Conservation (phyloP, 2,797 vertebrate genomes). For the Gobionotothen gibberifrons region DNA sequence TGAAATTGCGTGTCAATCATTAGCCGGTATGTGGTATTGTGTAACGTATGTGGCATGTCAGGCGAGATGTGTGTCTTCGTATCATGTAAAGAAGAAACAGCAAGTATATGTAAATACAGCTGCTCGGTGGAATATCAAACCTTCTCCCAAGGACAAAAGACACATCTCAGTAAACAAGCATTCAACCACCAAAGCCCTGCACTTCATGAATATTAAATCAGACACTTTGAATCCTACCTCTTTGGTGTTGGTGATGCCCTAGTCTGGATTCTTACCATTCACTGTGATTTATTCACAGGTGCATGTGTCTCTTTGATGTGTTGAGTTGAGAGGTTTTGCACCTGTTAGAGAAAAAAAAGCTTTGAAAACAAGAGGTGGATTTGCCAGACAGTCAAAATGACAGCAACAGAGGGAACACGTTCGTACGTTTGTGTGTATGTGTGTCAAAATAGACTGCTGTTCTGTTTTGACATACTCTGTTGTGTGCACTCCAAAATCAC, state of each 20-base stretch:
- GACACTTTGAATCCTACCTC: constrained; percentile 79
- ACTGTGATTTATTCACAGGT: constrained; percentile 83
- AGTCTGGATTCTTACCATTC: constrained; percentile 76
- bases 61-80: constrained; percentile 14
- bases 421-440: constrained; percentile 35
- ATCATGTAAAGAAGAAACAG: constrained; percentile 39
- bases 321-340: constrained; percentile 80
- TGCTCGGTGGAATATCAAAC: constrained; percentile 74
- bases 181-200: constrained; percentile 77
- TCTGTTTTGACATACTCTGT: constrained; percentile 59
- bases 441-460: constrained; percentile 41
- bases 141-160: constrained; percentile 80
- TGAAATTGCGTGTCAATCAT: constrained; percentile 42
- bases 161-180: constrained; percentile 79
- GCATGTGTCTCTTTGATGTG: constrained; percentile 81
- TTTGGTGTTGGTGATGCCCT: constrained; percentile 74
- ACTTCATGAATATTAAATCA: constrained; percentile 83
- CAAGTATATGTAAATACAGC: constrained; percentile 71
- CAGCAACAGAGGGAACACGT: constrained; percentile 66
- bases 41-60: constrained; percentile 14
- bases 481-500: constrained; percentile 39
- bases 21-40: constrained; percentile 2
- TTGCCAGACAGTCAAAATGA: constrained; percentile 78
- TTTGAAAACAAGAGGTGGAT: constrained; percentile 81
- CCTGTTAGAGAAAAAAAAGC: constrained; percentile 74